Conservation (phyloP, 1,140 invertebrate genomes). For the Cyphomyrmex costatus region DNA sequence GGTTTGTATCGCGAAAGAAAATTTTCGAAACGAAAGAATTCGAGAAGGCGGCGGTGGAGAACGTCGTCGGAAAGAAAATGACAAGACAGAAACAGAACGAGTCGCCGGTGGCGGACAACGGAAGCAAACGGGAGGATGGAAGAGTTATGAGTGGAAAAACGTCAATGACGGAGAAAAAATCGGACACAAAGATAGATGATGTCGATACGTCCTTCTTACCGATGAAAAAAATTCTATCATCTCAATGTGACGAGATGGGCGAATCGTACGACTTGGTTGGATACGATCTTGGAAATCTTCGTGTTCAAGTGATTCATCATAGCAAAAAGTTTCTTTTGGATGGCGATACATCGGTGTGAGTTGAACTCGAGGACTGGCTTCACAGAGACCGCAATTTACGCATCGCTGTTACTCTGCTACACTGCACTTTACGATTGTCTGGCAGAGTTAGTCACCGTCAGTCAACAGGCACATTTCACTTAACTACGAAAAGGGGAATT, state of each 20-base stretch:
- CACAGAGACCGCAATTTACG: slow-evolving; percentile 83
- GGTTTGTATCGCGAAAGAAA: neutral
- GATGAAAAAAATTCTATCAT: slow-evolving; percentile 45
- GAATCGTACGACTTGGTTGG: slow-evolving; percentile 74
- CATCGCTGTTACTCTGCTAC: slow-evolving; percentile 81
- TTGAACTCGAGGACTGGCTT: slow-evolving; percentile 84
- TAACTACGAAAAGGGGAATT: slow-evolving; percentile 73
- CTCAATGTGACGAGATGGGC: slow-evolving; percentile 15
- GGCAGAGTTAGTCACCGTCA: slow-evolving; percentile 77
- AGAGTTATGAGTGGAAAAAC: slow-evolving; percentile 52
- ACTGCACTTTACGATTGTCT: slow-evolving; percentile 73
- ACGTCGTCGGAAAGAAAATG: neutral
- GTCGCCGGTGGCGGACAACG: slow-evolving; percentile 13
- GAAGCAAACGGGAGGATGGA: slow-evolving; percentile 23
- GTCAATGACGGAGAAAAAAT: slow-evolving; percentile 40
- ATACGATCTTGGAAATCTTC: slow-evolving; percentile 85
- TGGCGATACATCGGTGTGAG: slow-evolving; percentile 84
- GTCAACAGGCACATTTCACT: slow-evolving; percentile 78
- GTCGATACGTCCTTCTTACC: slow-evolving; percentile 64
- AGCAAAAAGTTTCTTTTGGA: slow-evolving; percentile 84
- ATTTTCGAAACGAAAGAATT: neutral
- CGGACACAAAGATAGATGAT: slow-evolving; percentile 29
- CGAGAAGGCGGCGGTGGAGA: neutral
- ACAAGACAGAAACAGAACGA: slow-evolving; percentile 13
- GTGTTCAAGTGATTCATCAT: slow-evolving; percentile 86